These are phyloP conservation scores for Standfussiana lucernea DNA, from an alignment of 2,888 invertebrate species.

Conservation along the genomic window DNA sequence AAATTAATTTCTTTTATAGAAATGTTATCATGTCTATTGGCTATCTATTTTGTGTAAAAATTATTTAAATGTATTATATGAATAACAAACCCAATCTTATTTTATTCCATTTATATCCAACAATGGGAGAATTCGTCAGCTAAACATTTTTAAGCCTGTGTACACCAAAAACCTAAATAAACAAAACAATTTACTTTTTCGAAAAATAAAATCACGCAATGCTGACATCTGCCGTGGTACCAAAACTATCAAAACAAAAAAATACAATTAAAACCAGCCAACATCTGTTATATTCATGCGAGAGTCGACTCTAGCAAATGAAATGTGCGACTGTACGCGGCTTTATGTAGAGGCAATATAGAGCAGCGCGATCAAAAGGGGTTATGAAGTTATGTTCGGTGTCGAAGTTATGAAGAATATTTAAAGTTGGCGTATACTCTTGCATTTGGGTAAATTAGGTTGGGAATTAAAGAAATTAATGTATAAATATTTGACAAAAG, in stretches of 20 bases:
- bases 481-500: background rate
- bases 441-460: background rate
- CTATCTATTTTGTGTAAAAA: background rate
- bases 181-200: background rate
- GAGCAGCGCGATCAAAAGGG: conserved; percentile 19
- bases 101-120: background rate
- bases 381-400: conserved; percentile 30
- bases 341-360: conserved; percentile 51
- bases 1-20: background rate
- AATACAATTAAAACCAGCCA: conserved; percentile 38
- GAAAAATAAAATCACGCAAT: background rate
- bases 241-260: conserved; percentile 36
- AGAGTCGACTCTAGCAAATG: conserved; percentile 37
- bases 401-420: background rate
- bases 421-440: background rate
- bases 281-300: conserved; percentile 52
- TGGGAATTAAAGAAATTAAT: background rate
- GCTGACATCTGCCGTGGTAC: conserved; percentile 29
- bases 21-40: background rate
- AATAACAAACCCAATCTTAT: background rate
- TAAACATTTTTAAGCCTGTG: no score
- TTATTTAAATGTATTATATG: background rate
- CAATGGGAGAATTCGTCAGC: background rate
- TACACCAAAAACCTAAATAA: background rate
- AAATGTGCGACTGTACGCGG: conserved; percentile 31